These are phyloP conservation scores for Dioctria rufipes DNA, from an alignment of 2,888 invertebrate genomes.

Conservation along the genomic window DNA sequence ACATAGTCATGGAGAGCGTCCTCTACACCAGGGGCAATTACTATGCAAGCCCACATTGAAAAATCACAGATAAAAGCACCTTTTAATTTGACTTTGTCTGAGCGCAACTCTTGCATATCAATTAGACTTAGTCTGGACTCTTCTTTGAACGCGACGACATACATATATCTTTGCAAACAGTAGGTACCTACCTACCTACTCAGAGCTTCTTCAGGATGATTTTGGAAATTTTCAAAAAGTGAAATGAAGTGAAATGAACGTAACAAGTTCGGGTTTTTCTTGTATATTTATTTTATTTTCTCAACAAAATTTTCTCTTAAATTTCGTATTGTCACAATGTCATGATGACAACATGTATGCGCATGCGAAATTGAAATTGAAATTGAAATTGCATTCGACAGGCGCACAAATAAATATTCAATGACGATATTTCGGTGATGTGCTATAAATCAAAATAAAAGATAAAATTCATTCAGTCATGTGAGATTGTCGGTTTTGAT, in stretches of 20 bases:
- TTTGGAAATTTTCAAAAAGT: background rate
- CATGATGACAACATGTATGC: slow-evolving; percentile 11
- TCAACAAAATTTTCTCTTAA: slow-evolving; percentile 30
- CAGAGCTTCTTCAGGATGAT: background rate
- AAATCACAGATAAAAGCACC: slow-evolving; percentile 52
- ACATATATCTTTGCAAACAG: background rate
- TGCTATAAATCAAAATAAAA: slow-evolving; percentile 44
- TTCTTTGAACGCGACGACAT: background rate
- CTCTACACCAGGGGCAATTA: slow-evolving; percentile 25
- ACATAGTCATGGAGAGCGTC: slow-evolving; percentile 36
- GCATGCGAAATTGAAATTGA: slow-evolving; percentile 5
- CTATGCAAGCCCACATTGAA: slow-evolving; percentile 20
- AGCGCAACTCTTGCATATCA: slow-evolving; percentile 55
- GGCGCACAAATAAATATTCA: slow-evolving; percentile 4
- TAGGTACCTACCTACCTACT: background rate
- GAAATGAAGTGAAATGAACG: slow-evolving; percentile 43
- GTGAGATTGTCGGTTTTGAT: slow-evolving; percentile 16
- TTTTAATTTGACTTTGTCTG: slow-evolving; percentile 57
- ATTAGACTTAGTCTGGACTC: slow-evolving; percentile 13
- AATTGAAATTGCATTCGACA: background rate
- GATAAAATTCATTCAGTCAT: slow-evolving; percentile 2
- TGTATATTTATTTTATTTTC: background rate
- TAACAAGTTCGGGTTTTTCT: slow-evolving; percentile 16
- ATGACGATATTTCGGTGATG: slow-evolving; percentile 9
- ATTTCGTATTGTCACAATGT: slow-evolving; percentile 13